Conservation (phyloP, 1,140 invertebrate species). For the Euwallacea similis region DNA sequence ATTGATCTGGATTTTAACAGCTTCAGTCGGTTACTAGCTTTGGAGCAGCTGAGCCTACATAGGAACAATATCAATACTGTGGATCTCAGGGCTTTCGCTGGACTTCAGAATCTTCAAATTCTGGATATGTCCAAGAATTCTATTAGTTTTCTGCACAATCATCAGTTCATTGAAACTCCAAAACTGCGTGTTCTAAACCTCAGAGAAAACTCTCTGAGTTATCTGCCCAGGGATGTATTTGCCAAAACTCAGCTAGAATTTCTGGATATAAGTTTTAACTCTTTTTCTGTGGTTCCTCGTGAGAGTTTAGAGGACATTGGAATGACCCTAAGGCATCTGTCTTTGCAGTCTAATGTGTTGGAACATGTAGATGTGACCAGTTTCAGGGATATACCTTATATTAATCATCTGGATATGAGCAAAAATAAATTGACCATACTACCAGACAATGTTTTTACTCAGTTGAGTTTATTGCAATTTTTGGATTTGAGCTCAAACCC, state of each 20-base stretch:
- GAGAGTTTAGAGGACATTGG: slow-evolving; percentile 73
- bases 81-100: slow-evolving; percentile 73
- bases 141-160: slow-evolving; percentile 74
- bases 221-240: slow-evolving; percentile 78
- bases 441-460: slow-evolving; percentile 86
- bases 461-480: slow-evolving; percentile 73
- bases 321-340: slow-evolving; percentile 72
- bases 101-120: slow-evolving; percentile 71
- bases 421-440: slow-evolving; percentile 81
- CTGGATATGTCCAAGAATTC: slow-evolving; percentile 79
- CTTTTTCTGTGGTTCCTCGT: slow-evolving; percentile 73
- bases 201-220: slow-evolving; percentile 73
- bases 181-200: slow-evolving; percentile 77
- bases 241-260: slow-evolving; percentile 77
- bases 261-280: slow-evolving; percentile 78
- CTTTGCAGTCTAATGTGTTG: slow-evolving; percentile 77
- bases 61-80: slow-evolving; percentile 75
- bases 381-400: slow-evolving; percentile 77
- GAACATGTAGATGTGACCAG: slow-evolving; percentile 87
- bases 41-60: slow-evolving; percentile 75
- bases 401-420: slow-evolving; percentile 77
- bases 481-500: slow-evolving; percentile 80
- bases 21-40: slow-evolving; percentile 67
- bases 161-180: slow-evolving; percentile 78
- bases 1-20: slow-evolving; percentile 68